phyloP scores from a whole-genome alignment of 2,797 vertebrate species.

The Sylvia borin region DNA sequence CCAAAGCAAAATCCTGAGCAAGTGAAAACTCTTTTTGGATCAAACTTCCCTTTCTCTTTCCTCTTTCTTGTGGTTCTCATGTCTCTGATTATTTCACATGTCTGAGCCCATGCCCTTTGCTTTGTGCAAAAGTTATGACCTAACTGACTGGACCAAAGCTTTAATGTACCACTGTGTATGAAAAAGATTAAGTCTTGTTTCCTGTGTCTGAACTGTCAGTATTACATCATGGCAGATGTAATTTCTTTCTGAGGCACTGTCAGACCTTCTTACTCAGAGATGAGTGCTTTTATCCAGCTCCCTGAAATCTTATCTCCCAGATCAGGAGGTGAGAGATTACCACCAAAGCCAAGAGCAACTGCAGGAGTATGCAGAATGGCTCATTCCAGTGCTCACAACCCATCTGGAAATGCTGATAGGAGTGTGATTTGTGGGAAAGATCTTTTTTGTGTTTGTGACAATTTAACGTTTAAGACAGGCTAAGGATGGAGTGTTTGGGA shows the following conservation, averaged over 20 bases:
- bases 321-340: background rate
- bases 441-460: background rate
- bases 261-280: background rate
- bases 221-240: background rate
- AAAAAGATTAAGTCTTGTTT: conserved; percentile 22
- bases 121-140: background rate
- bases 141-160: background rate
- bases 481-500: background rate
- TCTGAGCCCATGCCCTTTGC: background rate
- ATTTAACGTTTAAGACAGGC: background rate
- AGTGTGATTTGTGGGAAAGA: background rate
- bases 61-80: conserved; percentile 12
- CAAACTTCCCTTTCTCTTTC: background rate
- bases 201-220: background rate
- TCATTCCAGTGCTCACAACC: background rate
- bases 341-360: background rate
- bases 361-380: background rate
- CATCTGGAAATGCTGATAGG: background rate
- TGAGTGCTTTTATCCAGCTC: background rate
- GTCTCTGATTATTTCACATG: background rate
- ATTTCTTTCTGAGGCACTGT: background rate
- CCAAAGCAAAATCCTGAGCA: conserved; percentile 9
- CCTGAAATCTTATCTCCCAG: background rate
- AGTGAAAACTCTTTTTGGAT: conserved; percentile 19
- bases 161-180: background rate